Conservation (phyloP, 2,888 invertebrate genomes). For the Stenchaetothrips biformis region DNA sequence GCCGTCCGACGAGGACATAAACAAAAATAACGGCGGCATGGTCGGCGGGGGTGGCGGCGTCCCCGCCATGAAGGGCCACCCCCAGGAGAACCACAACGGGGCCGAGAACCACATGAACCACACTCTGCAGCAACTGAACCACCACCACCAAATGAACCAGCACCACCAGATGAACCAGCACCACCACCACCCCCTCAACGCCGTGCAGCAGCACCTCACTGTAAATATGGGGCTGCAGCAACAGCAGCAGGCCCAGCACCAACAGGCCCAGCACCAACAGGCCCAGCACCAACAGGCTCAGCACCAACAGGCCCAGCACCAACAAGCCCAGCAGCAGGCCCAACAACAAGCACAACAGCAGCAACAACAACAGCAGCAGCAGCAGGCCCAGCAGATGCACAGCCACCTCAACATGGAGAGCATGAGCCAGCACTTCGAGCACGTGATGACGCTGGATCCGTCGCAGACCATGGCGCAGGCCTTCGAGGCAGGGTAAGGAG, state of each 20-base stretch:
- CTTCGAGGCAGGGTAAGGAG: conserved; percentile 32
- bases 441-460: conserved; percentile 40
- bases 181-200: not conserved
- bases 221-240: conserved; percentile 6
- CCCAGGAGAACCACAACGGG: conserved; percentile 18
- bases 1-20: conserved; percentile 77
- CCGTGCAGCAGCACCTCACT: conserved; percentile 15
- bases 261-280: conserved; percentile 46
- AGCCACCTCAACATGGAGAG: conserved; percentile 36
- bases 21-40: conserved; percentile 48
- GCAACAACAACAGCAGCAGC: conserved; percentile 30
- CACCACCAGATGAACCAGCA: conserved; percentile 10
- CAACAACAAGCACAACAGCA: conserved; percentile 28
- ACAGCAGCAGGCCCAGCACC: conserved; percentile 49
- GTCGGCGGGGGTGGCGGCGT: conserved; percentile 32
- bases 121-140: conserved; percentile 26
- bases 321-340: conserved; percentile 47
- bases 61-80: conserved; percentile 18
- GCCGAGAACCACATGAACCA: conserved; percentile 17
- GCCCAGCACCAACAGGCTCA: conserved; percentile 41
- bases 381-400: conserved; percentile 27
- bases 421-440: conserved; percentile 39
- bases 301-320: conserved; percentile 40
- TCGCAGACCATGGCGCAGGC: conserved; percentile 32
- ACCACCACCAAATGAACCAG: conserved; percentile 3